Evolutionary conservation across 1,140 invertebrate genomes (phyloP).

Genomic region (Drosophila simulans): DNA sequence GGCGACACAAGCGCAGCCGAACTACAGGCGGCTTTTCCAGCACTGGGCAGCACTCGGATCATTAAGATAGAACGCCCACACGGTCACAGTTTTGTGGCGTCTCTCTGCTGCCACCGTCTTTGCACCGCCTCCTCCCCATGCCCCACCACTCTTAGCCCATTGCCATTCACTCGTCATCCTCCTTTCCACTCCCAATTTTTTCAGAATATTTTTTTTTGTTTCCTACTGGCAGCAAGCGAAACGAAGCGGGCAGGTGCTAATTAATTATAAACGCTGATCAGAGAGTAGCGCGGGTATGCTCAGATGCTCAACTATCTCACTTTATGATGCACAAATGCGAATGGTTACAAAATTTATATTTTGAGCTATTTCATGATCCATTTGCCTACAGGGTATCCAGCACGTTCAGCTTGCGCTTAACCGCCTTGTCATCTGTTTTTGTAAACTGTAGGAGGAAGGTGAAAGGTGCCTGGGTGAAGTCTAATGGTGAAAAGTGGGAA

Average conservation of each 20-base stretch:
- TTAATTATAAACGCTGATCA: conserved; percentile 56
- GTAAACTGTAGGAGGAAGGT: conserved; percentile 41
- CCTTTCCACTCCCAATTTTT: conserved; percentile 3
- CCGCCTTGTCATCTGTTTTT: neutral
- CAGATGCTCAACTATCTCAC: neutral
- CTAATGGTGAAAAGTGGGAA: conserved; percentile 17
- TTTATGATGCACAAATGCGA: no score
- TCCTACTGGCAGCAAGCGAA: conserved; percentile 31
- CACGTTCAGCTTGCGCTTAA: neutral
- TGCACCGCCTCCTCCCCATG: neutral
- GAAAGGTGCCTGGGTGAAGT: conserved; percentile 57
- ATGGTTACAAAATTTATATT: no score
- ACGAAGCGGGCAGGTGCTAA: conserved; percentile 76
- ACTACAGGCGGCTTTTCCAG: no score
- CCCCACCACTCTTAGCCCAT: conserved; percentile 8
- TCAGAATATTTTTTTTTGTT: neutral
- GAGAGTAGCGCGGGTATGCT: conserved; percentile 17
- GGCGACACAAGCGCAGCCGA: conserved; percentile 18
- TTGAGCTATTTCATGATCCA: no score
- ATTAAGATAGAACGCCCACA: conserved; percentile 38
- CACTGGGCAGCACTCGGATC: neutral
- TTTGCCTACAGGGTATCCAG: neutral
- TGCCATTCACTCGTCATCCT: conserved; percentile 15
- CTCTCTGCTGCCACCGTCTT: conserved; percentile 29
- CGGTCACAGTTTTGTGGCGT: conserved; percentile 22